Evolutionary conservation across 2,888 invertebrate genomes (phyloP).

Genomic region (Leuctra nigra): DNA sequence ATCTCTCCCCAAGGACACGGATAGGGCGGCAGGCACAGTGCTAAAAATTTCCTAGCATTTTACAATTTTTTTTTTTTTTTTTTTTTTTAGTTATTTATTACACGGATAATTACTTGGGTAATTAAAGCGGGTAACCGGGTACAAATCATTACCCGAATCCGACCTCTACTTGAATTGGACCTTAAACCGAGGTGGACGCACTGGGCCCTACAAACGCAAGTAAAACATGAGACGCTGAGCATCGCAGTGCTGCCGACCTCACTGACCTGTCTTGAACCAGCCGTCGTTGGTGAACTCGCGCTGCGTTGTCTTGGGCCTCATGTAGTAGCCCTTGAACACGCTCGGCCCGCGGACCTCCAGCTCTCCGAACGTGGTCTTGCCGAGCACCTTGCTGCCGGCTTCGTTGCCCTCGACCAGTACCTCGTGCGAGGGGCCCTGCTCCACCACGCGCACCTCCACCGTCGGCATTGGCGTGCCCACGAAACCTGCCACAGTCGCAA

Average conservation of each 20-base stretch:
- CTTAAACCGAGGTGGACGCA: too few relatives aligned
- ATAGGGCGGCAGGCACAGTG: too few relatives aligned
- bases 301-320: slow-evolving; percentile 59
- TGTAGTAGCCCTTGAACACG: slow-evolving; percentile 73
- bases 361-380: slow-evolving; percentile 44
- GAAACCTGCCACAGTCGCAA: slow-evolving; percentile 48
- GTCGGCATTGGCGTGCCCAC: slow-evolving; percentile 77
- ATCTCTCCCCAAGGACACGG: too few relatives aligned
- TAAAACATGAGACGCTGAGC: too few relatives aligned
- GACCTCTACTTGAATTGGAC: too few relatives aligned
- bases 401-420: slow-evolving; percentile 16
- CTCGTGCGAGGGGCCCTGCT: slow-evolving; percentile 6
- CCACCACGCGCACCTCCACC: slow-evolving; percentile 39
- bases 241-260: neutral
- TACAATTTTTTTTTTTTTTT: too few relatives aligned
- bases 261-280: slow-evolving; percentile 78
- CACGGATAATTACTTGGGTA: too few relatives aligned
- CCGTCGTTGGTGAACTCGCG: slow-evolving; percentile 70
- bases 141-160: too few relatives aligned
- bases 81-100: too few relatives aligned
- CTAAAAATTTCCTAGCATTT: too few relatives aligned
- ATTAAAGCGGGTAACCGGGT: too few relatives aligned
- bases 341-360: slow-evolving; percentile 57
- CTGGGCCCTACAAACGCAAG: too few relatives aligned
- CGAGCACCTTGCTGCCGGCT: neutral